Conservation (phyloP, 2,113 vertebrate genomes). For the Eudyptes chrysolophus region DNA sequence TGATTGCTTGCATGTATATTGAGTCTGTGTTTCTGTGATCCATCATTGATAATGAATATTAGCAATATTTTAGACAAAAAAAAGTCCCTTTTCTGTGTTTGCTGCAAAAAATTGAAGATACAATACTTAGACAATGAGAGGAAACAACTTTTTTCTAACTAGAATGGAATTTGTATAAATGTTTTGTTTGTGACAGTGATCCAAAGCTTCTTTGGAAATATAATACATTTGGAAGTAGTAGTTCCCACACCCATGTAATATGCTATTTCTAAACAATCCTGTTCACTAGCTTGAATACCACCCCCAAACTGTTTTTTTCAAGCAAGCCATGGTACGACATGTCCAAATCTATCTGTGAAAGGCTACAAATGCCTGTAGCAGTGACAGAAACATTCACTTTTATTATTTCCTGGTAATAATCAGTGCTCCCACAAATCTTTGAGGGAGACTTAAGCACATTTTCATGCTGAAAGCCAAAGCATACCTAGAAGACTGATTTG, state of each 20-base stretch:
- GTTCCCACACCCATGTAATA: conserved; percentile 10
- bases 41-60: background rate
- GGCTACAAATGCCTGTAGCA: background rate
- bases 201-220: conserved; percentile 19
- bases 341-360: background rate
- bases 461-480: conserved; percentile 13
- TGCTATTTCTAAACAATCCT: conserved; percentile 19
- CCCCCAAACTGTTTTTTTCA: background rate
- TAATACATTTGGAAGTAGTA: conserved; percentile 2
- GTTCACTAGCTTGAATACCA: background rate
- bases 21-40: background rate
- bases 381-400: background rate
- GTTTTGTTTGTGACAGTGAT: conserved; percentile 26
- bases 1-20: background rate
- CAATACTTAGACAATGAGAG: background rate
- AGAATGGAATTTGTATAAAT: conserved; percentile 52
- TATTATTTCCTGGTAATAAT: conserved; percentile 5
- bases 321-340: background rate
- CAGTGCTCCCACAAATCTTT: background rate
- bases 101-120: background rate
- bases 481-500: conserved; percentile 34
- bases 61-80: background rate
- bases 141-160: conserved; percentile 24
- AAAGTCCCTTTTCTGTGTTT: background rate
- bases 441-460: background rate